These are phyloP conservation scores for Sebastes hubbsi DNA, from an alignment of 2,797 vertebrate genomes.

Conservation along the genomic window DNA sequence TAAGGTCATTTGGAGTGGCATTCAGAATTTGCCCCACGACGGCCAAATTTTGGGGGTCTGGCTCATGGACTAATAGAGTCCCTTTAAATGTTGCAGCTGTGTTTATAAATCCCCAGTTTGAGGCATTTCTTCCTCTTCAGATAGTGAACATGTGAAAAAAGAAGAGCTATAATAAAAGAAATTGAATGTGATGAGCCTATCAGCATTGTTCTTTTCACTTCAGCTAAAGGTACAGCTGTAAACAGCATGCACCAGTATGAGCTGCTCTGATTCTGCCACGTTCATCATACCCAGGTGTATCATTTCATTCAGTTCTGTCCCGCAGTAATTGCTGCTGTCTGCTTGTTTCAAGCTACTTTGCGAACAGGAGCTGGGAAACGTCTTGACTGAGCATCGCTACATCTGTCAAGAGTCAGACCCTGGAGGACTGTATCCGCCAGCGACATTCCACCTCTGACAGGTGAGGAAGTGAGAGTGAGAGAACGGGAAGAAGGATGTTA, in stretches of 20 bases:
- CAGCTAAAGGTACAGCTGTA: not conserved
- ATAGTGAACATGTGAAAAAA: not conserved
- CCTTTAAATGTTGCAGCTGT: not conserved
- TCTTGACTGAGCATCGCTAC: constrained; percentile 70
- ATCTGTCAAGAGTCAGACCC: constrained; percentile 72
- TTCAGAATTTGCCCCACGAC: too few species aligned
- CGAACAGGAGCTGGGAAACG: constrained; percentile 61
- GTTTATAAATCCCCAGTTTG: not conserved
- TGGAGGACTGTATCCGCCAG: constrained; percentile 72
- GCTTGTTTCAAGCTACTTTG: constrained; percentile 35
- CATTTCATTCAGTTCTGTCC: constrained; percentile 8
- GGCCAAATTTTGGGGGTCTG: too few species aligned
- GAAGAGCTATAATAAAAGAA: not conserved
- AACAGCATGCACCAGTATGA: not conserved
- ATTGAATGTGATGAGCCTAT: not conserved
- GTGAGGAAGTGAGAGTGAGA: constrained; percentile 85
- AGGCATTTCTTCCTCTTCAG: not conserved
- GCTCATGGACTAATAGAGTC: too few species aligned
- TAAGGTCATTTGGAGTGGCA: too few species aligned
- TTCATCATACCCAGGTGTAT: constrained; percentile 3
- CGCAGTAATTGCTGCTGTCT: constrained; percentile 18
- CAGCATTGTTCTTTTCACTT: not conserved
- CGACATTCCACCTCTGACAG: constrained; percentile 84
- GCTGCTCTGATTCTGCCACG: not conserved
- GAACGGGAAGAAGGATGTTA: constrained; percentile 79